Evolutionary conservation across 1,140 invertebrate species (phyloP), one percentile per base, ranked within the genome.

Genomic region (Papilio machaon): DNA sequence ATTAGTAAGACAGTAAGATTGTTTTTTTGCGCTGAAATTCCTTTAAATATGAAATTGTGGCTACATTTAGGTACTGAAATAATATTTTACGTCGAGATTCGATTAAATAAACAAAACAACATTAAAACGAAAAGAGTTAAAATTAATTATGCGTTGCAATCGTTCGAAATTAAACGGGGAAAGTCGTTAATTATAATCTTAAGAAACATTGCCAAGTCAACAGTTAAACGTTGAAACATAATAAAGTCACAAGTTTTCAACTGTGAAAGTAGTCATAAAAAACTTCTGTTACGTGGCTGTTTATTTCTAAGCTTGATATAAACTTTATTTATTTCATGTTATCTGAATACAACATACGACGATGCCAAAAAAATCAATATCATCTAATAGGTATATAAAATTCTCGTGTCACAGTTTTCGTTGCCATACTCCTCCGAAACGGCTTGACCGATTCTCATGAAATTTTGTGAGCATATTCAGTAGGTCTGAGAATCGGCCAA

Each of bases 141-240:
- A 92, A 94, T 94, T 93, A 93, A 94, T 94, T 93, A 91, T 85
- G 70, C 79, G 83, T 88, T 90, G 92, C 91, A 91, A 93, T 92
- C 89, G 91, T 92, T 92, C 85, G 80, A 89, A 89, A 88, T 88
- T 82, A 88, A 91, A 88, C 85, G 84, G 84, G 86, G 84, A 83
- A 84, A 81, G 46, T 80, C 83, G 90, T 93, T 91, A 90, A 91
- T 93, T 91, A 91, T 89, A 88, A 86, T 82, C 73, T 81, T 82
- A 82, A 74, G 73, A 87, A 87, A 83, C 79, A 82, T 85, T 82
- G 84, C 85, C 82, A 88, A 89, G 79, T 89, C 82, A 85, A 78
- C 83, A 81, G 80, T 86, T 87, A 85, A 85, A 82, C 85, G 84
- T 88, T 88, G 82, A 80, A 84, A 85, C 80, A 79, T 77, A 84